These are phyloP conservation scores for Hylaea fasciaria DNA, from an alignment of 2,888 invertebrate genomes.

Conservation along the genomic window DNA sequence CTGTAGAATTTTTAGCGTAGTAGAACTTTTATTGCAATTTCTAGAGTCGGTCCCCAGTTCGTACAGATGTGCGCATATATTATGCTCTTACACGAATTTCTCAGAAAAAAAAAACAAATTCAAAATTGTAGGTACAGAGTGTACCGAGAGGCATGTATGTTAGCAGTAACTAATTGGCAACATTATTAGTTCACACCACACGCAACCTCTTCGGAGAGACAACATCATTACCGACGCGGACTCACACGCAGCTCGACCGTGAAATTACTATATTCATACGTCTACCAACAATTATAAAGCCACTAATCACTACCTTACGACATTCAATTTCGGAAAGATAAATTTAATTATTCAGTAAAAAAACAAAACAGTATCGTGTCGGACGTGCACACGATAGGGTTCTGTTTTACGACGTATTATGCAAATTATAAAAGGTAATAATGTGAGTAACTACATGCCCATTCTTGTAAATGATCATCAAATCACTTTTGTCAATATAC, in stretches of 20 bases:
- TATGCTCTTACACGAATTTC: no score
- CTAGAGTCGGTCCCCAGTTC: no score
- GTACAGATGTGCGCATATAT: no score
- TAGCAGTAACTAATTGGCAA: constrained; percentile 35
- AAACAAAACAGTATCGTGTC: neutral
- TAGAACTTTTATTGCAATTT: no score
- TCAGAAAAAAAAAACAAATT: constrained; percentile 5
- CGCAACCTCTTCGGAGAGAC: constrained; percentile 26
- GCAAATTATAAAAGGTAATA: no score
- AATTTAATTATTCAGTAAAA: constrained; percentile 3
- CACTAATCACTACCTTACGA: constrained; percentile 6
- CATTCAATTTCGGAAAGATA: constrained; percentile 2
- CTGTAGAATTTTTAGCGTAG: no score
- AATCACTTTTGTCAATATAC: no score
- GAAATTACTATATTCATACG: constrained; percentile 38
- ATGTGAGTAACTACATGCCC: no score
- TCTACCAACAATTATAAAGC: constrained; percentile 19
- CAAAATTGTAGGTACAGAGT: constrained; percentile 9
- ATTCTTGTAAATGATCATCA: no score
- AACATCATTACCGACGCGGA: constrained; percentile 22
- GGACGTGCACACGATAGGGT: no score
- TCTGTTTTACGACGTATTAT: no score
- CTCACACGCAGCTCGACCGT: constrained; percentile 41
- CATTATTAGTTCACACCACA: constrained; percentile 29
- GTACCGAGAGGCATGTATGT: constrained; percentile 1